phyloP scores from a whole-genome alignment of 2,888 invertebrate species.

The Andrena bicolor region DNA sequence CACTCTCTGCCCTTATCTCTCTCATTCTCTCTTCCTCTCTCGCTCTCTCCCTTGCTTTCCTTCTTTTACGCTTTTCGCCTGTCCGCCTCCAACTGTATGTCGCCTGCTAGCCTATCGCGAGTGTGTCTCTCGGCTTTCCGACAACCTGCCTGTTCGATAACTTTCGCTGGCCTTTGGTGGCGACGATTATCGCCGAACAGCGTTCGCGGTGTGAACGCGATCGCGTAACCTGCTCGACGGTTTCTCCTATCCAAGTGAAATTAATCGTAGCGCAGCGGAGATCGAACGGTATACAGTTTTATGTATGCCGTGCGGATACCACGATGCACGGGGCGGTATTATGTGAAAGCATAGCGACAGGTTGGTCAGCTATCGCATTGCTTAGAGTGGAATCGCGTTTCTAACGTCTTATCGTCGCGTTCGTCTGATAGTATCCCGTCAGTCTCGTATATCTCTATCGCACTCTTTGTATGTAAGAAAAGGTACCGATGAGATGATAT shows the following conservation, averaged over 20 bases:
- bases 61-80: not conserved
- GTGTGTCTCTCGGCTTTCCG: not conserved
- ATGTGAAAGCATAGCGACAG: not conserved
- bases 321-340: constrained; percentile 8
- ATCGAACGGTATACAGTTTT: too few relatives aligned
- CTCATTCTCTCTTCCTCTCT: not conserved
- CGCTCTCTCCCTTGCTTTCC: not conserved
- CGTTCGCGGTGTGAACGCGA: not conserved
- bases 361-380: not conserved
- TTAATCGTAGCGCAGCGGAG: too few relatives aligned
- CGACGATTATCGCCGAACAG: too few relatives aligned
- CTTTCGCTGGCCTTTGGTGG: not conserved
- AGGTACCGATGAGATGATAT: constrained; percentile 52
- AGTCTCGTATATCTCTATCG: constrained; percentile 31
- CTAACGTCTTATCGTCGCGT: constrained; percentile 23
- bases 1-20: not conserved
- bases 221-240: constrained; percentile 17
- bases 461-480: constrained; percentile 35
- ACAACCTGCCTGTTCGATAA: constrained; percentile 26
- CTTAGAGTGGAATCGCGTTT: not conserved
- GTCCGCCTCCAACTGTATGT: constrained; percentile 5
- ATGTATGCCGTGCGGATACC: not conserved
- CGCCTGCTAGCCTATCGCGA: constrained; percentile 3
- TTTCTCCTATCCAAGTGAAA: not conserved
- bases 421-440: constrained; percentile 29